Evolutionary conservation across 1,140 invertebrate genomes (phyloP), one percentile per base, ranked within the genome.

Genomic region (Hylaeus volcanicus): DNA sequence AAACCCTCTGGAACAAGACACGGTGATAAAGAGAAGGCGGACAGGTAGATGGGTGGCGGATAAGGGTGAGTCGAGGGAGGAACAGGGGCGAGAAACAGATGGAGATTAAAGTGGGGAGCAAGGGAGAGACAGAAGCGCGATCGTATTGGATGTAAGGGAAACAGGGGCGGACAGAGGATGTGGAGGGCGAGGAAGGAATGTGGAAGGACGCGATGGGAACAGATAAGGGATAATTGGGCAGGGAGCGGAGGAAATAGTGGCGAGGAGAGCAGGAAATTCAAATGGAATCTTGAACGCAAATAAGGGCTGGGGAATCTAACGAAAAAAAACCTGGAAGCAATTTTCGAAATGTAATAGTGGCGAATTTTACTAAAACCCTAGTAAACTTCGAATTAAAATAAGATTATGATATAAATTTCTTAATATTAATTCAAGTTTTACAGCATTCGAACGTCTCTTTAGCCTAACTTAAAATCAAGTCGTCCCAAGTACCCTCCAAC

Each of bases 31-130:
- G 64, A 14, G 8, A 37, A 15, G 63, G 51, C 15, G 56, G 48
- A 70, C 72, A 74, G 72, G 70, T 79, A 66, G 48, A 61, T 45
- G 5, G 1, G 60, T 6, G 41, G 3, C 15, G 48, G 41, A 69
- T 12, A n/a, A 37, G n/a, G n/a, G 56, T 12, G 58, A 48, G 41
- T 48, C 5, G 53, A 68, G 39, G 9, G 45, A 8, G 14, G 15
- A n/a, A 9, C n/a, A 26, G 26, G 39, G 37, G 64, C 45, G 63
- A 76, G 72, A 66, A 75, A 80, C 64, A 75, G 63, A 80, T 74
- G 72, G 64, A 68, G 72, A 80, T 80, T 66, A 74, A 82, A 79
- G 39, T n/a, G 51, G 51, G 41, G 63, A 61, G 43, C 37, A 51
- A 41, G 11, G 66, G 66, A 58, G 72, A 60, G 58, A 45, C 14